phyloP scores from a whole-genome alignment of 2,113 vertebrate genomes.

The Prunella fulvescens region DNA sequence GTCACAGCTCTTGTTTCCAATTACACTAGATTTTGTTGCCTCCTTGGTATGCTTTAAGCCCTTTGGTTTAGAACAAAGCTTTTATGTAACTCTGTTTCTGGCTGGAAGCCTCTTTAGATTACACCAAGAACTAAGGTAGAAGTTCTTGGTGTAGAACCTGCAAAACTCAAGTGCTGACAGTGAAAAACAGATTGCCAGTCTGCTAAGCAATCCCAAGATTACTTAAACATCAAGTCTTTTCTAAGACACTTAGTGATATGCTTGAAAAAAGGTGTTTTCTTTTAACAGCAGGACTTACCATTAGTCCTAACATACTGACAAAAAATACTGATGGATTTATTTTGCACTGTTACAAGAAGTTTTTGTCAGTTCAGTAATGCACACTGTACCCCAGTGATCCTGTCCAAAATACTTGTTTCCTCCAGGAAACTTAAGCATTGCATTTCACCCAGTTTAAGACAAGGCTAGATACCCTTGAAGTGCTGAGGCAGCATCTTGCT shows the following conservation, averaged over 20 bases:
- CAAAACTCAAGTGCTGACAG: neutral
- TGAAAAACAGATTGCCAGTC: neutral
- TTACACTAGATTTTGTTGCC: neutral
- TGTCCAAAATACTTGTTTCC: neutral
- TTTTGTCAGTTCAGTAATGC: neutral
- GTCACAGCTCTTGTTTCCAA: neutral
- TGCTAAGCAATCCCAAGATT: neutral
- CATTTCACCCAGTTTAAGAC: neutral
- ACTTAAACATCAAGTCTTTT: neutral
- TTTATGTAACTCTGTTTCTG: neutral
- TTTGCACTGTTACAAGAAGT: neutral
- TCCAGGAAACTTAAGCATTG: neutral
- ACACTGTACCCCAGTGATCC: neutral
- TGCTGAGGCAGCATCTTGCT: neutral
- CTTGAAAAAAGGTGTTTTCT: no score
- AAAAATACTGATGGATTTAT: neutral
- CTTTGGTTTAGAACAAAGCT: neutral
- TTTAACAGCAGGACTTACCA: neutral
- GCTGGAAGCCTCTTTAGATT: neutral
- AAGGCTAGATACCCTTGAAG: neutral
- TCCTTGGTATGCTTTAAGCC: neutral
- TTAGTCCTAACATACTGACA: neutral
- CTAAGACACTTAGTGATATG: neutral
- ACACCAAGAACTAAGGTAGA: neutral
- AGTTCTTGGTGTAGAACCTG: neutral